Percentiles rank a stretch among this genome's conserved stretches.
phyloP scores from a whole-genome alignment of 2,888 invertebrate species.

The Polyommatus icarus region DNA sequence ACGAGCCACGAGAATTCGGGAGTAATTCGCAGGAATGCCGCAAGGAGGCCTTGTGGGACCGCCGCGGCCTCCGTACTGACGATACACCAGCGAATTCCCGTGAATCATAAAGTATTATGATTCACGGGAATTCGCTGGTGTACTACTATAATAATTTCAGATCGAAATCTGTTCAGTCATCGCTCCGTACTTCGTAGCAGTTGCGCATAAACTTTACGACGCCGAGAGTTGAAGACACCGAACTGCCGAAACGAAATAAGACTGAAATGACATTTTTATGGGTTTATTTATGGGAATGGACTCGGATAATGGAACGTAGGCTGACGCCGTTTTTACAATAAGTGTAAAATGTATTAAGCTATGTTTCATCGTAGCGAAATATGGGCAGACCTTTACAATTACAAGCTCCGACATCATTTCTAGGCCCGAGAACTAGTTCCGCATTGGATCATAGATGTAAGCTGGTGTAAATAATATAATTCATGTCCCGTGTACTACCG shows the following conservation, averaged over 20 bases:
- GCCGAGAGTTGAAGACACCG: constrained; percentile 5
- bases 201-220: constrained; percentile 10
- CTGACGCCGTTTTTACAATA: background rate
- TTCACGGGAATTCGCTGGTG: no score
- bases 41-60: constrained; percentile 5
- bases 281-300: constrained; percentile 6
- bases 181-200: background rate
- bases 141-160: background rate
- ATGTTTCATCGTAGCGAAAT: background rate
- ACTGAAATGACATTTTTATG: constrained; percentile 19
- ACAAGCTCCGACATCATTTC: background rate
- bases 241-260: constrained; percentile 1
- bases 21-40: constrained; percentile 13
- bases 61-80: background rate
- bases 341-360: background rate
- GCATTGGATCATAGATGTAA: constrained; percentile 7
- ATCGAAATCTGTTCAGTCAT: constrained; percentile 1
- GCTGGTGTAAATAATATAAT: constrained; percentile 8
- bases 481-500: constrained; percentile 8
- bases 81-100: background rate
- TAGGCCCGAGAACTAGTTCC: background rate
- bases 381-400: constrained; percentile 7
- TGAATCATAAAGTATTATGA: no score
- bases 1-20: constrained; percentile 1
- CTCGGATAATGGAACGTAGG: constrained; percentile 6